Conservation (phyloP, 2,797 vertebrate genomes). For the Sebastes reedi region DNA sequence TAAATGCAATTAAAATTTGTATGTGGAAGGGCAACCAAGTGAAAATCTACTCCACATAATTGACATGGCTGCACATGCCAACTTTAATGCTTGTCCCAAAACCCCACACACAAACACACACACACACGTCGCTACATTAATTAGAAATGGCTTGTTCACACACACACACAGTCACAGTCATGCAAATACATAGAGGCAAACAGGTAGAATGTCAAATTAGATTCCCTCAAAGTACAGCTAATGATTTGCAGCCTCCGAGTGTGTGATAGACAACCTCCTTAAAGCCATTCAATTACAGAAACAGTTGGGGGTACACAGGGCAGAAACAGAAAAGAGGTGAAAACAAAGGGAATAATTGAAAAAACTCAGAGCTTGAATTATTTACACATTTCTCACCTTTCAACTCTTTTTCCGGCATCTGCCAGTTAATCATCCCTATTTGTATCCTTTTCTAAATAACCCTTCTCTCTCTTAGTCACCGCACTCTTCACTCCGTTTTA, state of each 20-base stretch:
- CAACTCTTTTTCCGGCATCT: conserved; percentile 10
- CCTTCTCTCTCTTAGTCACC: not conserved
- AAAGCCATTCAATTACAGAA: conserved; percentile 62
- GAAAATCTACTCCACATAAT: conserved; percentile 73
- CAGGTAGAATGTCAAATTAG: conserved; percentile 63
- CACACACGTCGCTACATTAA: conserved; percentile 35
- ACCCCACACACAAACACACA: conserved; percentile 14
- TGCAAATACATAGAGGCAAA: conserved; percentile 18
- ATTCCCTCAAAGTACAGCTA: conserved; percentile 49
- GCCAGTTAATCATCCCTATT: conserved; percentile 7
- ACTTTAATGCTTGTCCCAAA: conserved; percentile 66
- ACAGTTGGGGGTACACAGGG: conserved; percentile 14
- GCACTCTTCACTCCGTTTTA: not conserved
- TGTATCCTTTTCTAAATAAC: conserved; percentile 1
- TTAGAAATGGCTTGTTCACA: conserved; percentile 49
- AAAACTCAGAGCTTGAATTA: conserved; percentile 7
- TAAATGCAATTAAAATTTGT: conserved; percentile 78
- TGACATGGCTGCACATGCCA: conserved; percentile 69
- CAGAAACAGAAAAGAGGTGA: conserved; percentile 10
- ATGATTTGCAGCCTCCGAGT: conserved; percentile 41
- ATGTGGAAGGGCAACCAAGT: conserved; percentile 74
- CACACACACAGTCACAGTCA: not conserved
- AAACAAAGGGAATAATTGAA: conserved; percentile 11
- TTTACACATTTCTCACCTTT: conserved; percentile 43
- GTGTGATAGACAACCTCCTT: conserved; percentile 46